Evolutionary conservation across 2,888 invertebrate genomes (phyloP), one percentile per base, ranked within the genome.

Genomic region (Epinotia ramella): DNA sequence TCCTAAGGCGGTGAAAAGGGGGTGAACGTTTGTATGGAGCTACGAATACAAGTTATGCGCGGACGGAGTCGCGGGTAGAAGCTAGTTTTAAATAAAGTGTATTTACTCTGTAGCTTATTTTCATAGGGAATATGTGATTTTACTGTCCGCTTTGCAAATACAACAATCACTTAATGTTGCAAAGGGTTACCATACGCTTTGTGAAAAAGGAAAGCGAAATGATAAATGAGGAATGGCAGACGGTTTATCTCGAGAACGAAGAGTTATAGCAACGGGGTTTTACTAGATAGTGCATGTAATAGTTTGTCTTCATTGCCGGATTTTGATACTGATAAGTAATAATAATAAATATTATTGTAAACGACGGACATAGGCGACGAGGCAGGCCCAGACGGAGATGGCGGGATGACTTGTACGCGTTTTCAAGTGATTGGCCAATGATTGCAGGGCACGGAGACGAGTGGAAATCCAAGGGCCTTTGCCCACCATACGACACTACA

Each of bases 151-250:
- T 76, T 72, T 67, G 66, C 71, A 76, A 76, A 72, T 72, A 71
- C 56, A 76, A 76, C 66, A 76, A 71, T 71, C 63, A 59, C 71
- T 57, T 76, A 76, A 76, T 76, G 75, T 76, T 66, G 71, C 75
- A 67, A 76, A 76, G 75, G 75, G 75, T 71, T 76, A 67, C 62
- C 73, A 65, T 73, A 62, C 71, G 66, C 71, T 76, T 76, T 72
- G 71, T 76, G 75, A 72, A 76, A 76, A 33, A 64, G 72, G 64
- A 77, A 79, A 77, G 78, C 78, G 81, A 83, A 83, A 86, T 86
- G 86, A 86, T 87, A 84, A 85, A 87, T 87, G 87, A 83, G 85
- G 81, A 83, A 79, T 82, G 83, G 84, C 83, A 82, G 81, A 84
- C 83, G 84, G 80, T 84, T 84, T 84, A 86, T 85, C 85, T 86